Conservation (phyloP, 2,888 invertebrate genomes). For the Eledona agricola region DNA sequence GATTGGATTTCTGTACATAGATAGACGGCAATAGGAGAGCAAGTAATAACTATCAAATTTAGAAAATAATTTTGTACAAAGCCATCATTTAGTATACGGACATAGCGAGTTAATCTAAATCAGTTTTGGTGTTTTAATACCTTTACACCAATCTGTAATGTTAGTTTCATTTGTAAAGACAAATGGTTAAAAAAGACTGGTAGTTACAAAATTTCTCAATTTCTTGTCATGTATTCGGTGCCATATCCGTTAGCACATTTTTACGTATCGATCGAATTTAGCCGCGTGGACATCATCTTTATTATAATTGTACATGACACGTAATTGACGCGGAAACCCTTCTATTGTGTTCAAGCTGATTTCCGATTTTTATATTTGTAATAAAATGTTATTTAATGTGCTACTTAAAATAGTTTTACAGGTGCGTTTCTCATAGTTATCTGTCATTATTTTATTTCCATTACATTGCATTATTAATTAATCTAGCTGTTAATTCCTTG, state of each 20-base stretch:
- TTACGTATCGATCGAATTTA: conserved; percentile 14
- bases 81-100: conserved; percentile 54
- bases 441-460: conserved; percentile 45
- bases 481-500: conserved; percentile 50
- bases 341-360: conserved; percentile 35
- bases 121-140: conserved; percentile 51
- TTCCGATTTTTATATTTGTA: conserved; percentile 31
- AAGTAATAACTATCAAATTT: conserved; percentile 43
- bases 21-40: conserved; percentile 44
- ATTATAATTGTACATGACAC: conserved; percentile 32
- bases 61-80: conserved; percentile 52
- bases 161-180: conserved; percentile 45
- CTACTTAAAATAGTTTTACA: conserved; percentile 54
- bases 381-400: conserved; percentile 50
- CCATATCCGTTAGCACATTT: conserved; percentile 30
- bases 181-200: conserved; percentile 52
- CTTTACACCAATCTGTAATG: conserved; percentile 48
- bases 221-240: conserved; percentile 37
- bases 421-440: conserved; percentile 46
- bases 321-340: conserved; percentile 22
- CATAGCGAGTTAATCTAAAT: conserved; percentile 39
- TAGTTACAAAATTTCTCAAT: conserved; percentile 38
- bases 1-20: conserved; percentile 43
- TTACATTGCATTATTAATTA: conserved; percentile 50
- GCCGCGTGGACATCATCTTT: conserved; percentile 11